Conservation (phyloP, 2,113 vertebrate genomes). For the Bubo scandiacus region DNA sequence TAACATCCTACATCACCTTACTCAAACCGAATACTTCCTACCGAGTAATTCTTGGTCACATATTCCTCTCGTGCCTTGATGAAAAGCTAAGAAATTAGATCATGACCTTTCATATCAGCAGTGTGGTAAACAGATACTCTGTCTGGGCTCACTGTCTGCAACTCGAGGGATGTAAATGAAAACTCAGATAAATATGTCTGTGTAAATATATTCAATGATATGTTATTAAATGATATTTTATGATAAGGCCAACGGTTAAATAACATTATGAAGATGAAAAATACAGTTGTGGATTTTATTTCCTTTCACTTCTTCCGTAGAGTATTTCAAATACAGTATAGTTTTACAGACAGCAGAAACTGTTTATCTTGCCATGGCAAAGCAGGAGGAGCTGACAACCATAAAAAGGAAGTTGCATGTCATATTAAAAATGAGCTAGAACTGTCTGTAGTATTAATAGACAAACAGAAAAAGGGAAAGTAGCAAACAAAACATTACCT, state of each 20-base stretch:
- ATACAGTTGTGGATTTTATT: background rate
- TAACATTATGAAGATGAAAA: background rate
- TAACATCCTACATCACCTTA: background rate
- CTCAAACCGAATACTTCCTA: background rate
- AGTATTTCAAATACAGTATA: background rate
- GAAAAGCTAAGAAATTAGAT: background rate
- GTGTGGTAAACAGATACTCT: background rate
- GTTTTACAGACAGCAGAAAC: background rate
- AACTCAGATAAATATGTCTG: background rate
- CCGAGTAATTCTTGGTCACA: background rate
- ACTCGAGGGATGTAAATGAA: background rate
- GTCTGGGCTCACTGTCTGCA: background rate
- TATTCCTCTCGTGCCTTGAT: background rate
- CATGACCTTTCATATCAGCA: background rate
- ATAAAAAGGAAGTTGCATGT: constrained; percentile 29
- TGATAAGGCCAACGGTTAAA: background rate
- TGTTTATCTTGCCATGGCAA: background rate
- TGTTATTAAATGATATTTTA: background rate
- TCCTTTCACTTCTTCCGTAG: background rate
- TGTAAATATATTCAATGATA: too few species aligned
- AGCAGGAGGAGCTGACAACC: background rate
- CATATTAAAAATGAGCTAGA: background rate
- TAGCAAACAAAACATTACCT: background rate
- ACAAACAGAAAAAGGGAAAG: background rate
- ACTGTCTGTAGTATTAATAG: background rate